phyloP scores from a whole-genome alignment of 2,797 vertebrate genomes.

The Sorex maritimensis region DNA sequence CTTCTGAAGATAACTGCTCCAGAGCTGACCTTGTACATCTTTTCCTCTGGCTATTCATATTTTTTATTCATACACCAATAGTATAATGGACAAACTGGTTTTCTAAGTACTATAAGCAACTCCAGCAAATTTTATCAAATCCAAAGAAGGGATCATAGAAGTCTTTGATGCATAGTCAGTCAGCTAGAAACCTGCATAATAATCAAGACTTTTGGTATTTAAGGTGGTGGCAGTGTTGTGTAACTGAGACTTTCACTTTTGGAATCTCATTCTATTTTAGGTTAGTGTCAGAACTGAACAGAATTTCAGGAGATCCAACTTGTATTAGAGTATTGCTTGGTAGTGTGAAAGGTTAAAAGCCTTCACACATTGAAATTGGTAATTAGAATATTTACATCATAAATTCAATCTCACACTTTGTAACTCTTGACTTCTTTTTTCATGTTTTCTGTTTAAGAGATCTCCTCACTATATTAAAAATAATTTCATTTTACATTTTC shows the following conservation, averaged over 20 bases:
- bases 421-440: neutral
- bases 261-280: neutral
- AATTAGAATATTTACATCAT: neutral
- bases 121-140: no score
- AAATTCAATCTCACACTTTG: neutral
- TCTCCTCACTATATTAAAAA: constrained; percentile 20
- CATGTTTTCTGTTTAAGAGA: neutral
- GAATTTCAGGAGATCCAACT: neutral
- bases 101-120: neutral
- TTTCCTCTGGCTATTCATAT: neutral
- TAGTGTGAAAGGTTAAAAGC: neutral
- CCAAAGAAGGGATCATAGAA: no score
- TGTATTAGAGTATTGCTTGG: neutral
- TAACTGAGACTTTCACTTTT: neutral
- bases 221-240: neutral
- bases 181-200: neutral
- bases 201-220: neutral
- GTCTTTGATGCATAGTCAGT: neutral
- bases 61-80: neutral
- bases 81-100: neutral
- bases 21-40: neutral
- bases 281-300: neutral
- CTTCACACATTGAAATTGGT: neutral
- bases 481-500: constrained; percentile 12
- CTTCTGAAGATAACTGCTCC: neutral